Percentiles rank a stretch among this genome's conserved stretches.
These are phyloP conservation scores for Microctenopoma steveboyesi DNA, from an alignment of 2,797 vertebrate species.

Conservation along the genomic window DNA sequence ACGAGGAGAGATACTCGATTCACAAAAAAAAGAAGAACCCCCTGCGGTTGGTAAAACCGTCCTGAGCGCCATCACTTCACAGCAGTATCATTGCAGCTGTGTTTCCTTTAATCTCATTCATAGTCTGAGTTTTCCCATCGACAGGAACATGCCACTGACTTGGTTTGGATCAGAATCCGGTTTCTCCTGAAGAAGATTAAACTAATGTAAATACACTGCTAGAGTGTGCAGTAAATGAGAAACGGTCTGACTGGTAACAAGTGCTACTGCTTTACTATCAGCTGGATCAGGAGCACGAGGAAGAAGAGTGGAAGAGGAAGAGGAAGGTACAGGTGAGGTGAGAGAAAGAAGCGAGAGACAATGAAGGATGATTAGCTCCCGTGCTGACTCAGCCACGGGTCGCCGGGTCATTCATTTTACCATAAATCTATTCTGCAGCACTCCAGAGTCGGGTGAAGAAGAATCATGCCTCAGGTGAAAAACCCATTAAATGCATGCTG, in stretches of 20 bases:
- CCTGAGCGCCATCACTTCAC: too few relatives aligned
- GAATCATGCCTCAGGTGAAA: constrained; percentile 48
- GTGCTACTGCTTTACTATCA: constrained; percentile 11
- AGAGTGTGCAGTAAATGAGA: constrained; percentile 16
- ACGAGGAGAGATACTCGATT: too few relatives aligned
- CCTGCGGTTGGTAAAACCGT: too few relatives aligned
- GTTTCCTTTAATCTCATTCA: neutral
- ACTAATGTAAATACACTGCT: neutral
- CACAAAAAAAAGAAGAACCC: too few relatives aligned
- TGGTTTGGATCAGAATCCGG: neutral
- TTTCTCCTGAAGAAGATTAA: constrained; percentile 5
- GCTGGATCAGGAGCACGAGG: neutral
- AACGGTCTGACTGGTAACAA: constrained; percentile 7
- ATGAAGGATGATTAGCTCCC: constrained; percentile 46
- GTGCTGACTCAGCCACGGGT: constrained; percentile 53
- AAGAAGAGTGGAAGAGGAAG: neutral
- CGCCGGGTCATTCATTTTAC: constrained; percentile 46
- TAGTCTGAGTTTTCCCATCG: neutral
- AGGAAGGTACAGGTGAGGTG: neutral
- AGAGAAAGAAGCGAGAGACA: constrained; percentile 12
- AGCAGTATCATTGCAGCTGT: too few relatives aligned
- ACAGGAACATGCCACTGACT: neutral
- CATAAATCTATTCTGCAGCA: constrained; percentile 39
- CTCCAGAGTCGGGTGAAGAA: neutral
- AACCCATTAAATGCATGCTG: constrained; percentile 50